Percentiles rank a stretch among this genome's conserved stretches.
phyloP scores from a whole-genome alignment of 2,113 vertebrate genomes.

The Seriola quinqueradiata region DNA sequence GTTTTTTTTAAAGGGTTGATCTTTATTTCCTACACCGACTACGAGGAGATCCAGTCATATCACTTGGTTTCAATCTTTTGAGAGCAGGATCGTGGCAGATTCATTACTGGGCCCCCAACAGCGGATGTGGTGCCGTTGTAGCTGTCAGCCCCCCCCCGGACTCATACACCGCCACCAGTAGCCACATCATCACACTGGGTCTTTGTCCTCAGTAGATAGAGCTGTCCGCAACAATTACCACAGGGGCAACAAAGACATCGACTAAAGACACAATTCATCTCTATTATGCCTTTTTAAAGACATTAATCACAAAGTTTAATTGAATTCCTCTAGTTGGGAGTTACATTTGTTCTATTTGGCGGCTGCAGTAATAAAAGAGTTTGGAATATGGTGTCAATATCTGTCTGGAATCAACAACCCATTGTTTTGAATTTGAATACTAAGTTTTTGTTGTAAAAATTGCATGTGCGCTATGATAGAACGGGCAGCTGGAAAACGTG shows the following conservation, averaged over 20 bases:
- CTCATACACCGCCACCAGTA: conserved; percentile 60
- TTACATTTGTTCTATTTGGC: background rate
- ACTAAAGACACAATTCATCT: background rate
- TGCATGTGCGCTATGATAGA: too few relatives aligned
- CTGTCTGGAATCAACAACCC: too few relatives aligned
- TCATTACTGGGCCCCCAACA: conserved; percentile 89
- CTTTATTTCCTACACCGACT: conserved; percentile 88
- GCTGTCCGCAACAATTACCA: conserved; percentile 90
- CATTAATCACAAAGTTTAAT: background rate
- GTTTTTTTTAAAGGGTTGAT: conserved; percentile 88
- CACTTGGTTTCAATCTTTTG: conserved; percentile 87
- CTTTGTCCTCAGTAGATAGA: conserved; percentile 88
- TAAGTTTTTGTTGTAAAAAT: too few relatives aligned
- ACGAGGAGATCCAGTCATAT: conserved; percentile 88
- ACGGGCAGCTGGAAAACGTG: too few relatives aligned
- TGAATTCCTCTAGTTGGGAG: background rate
- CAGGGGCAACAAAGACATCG: conserved; percentile 85
- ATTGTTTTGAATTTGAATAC: too few relatives aligned
- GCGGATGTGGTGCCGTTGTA: conserved; percentile 78
- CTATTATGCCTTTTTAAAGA: background rate
- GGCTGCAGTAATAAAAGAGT: background rate
- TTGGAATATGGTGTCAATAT: too few relatives aligned
- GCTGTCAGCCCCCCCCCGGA: conserved; percentile 83
- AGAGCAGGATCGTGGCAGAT: conserved; percentile 86
- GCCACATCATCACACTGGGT: conserved; percentile 52